These are phyloP conservation scores for Noctilio leporinus DNA, from an alignment of 2,113 vertebrate species.

Conservation along the genomic window DNA sequence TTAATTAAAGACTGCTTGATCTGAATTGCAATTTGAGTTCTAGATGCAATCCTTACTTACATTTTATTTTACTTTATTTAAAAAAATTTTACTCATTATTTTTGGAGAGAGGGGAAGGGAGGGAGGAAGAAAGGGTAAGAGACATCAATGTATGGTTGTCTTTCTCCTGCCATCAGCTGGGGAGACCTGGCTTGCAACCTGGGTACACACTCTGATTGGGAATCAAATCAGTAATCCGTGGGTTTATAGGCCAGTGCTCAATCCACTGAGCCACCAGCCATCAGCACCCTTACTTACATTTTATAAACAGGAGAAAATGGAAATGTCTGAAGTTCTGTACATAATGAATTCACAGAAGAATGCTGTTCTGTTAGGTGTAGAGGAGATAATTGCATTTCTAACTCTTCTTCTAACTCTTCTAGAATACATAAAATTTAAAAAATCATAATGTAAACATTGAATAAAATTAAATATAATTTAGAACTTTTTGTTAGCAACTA, in stretches of 20 bases:
- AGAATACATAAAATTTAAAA: constrained; percentile 56
- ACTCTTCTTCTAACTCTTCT: constrained; percentile 68
- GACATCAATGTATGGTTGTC: too few species aligned
- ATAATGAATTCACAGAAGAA: constrained; percentile 52
- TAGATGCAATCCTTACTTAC: constrained; percentile 68
- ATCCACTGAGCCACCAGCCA: too few species aligned
- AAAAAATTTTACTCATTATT: too few species aligned
- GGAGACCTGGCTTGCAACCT: too few species aligned
- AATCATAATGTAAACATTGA: constrained; percentile 35
- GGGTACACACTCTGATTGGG: too few species aligned
- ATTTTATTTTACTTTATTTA: too few species aligned
- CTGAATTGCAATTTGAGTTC: constrained; percentile 37
- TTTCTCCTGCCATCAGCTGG: too few species aligned
- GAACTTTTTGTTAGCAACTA: background rate
- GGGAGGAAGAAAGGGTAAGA: too few species aligned
- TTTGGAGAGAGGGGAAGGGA: too few species aligned
- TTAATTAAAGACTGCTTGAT: constrained; percentile 26
- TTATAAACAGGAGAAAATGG: constrained; percentile 61
- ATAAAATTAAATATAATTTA: constrained; percentile 34
- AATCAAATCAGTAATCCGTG: too few species aligned
- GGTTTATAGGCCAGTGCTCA: too few species aligned
- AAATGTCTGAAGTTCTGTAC: constrained; percentile 68
- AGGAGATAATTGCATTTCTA: constrained; percentile 74
- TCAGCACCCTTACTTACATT: constrained; percentile 77
- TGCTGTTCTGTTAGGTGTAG: constrained; percentile 46